These are phyloP conservation scores for Actinostola sp. DNA, from an alignment of 92 coral and sea anemone species.

Conservation along the genomic window DNA sequence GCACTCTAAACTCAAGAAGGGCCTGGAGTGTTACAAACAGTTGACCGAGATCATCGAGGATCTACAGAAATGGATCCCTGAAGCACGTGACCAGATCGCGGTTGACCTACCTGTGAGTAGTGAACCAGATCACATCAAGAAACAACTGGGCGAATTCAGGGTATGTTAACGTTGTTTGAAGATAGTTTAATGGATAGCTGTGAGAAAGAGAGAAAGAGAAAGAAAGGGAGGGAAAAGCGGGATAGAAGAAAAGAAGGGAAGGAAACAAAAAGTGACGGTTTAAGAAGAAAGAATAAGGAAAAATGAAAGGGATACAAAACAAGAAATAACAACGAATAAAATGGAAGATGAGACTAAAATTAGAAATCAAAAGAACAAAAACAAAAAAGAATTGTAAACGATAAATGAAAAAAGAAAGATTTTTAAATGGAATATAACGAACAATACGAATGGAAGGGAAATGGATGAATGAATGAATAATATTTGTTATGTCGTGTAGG, in stretches of 20 bases:
- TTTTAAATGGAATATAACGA: too few species aligned
- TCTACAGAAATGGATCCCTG: constrained; percentile 86
- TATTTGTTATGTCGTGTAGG: constrained; percentile 34
- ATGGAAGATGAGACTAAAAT: too few species aligned
- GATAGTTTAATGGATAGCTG: background rate
- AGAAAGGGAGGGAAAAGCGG: background rate
- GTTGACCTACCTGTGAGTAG: constrained; percentile 62
- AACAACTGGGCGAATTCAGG: constrained; percentile 73
- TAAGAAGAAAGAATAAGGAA: too few species aligned
- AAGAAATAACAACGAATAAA: too few species aligned
- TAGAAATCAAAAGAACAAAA: too few species aligned
- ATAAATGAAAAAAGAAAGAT: too few species aligned
- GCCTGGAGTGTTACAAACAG: constrained; percentile 74
- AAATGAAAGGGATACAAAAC: too few species aligned
- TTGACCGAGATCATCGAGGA: constrained; percentile 80
- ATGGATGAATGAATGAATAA: background rate
- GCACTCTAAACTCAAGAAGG: constrained; percentile 80
- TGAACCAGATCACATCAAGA: constrained; percentile 83
- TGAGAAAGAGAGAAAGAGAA: background rate
- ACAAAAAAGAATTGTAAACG: too few species aligned
- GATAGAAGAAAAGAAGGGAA: too few species aligned
- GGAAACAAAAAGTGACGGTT: too few species aligned
- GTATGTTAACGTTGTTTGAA: constrained; percentile 36
- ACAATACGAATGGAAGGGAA: background rate
- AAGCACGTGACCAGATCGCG: constrained; percentile 66